A percentile compares a stretch with the other conserved stretches of the same genome.
Conservation (phyloP, 2,113 vertebrate genomes). For the Naja naja region DNA sequence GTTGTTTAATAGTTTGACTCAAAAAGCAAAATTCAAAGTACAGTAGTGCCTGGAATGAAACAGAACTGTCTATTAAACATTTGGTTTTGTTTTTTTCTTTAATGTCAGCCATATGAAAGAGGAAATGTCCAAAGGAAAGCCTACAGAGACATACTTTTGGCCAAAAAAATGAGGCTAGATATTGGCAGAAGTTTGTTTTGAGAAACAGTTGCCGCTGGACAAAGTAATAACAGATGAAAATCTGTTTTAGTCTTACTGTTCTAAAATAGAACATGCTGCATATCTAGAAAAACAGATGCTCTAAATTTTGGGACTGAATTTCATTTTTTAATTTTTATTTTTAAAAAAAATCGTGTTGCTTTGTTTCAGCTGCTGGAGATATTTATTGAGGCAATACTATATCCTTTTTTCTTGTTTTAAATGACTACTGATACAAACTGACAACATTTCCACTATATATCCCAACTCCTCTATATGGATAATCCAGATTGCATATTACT, state of each 20-base stretch:
- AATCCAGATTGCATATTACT: background rate
- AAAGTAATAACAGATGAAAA: constrained; percentile 18
- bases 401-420: background rate
- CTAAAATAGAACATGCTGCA: constrained; percentile 3
- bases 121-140: background rate
- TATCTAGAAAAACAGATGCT: constrained; percentile 15
- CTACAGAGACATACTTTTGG: constrained; percentile 32
- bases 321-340: too few relatives aligned
- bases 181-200: constrained; percentile 39
- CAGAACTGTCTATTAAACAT: background rate
- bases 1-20: constrained; percentile 8
- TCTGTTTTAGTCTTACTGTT: constrained; percentile 4
- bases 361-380: background rate
- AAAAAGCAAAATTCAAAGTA: background rate
- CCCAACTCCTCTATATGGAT: background rate
- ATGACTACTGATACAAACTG: background rate
- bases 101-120: constrained; percentile 24
- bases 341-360: background rate
- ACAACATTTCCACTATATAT: background rate
- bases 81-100: background rate
- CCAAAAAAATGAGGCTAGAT: constrained; percentile 41
- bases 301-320: background rate
- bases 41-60: background rate
- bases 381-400: background rate
- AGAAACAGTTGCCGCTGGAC: constrained; percentile 17